Percentiles rank a stretch among this genome's conserved stretches.
These are phyloP conservation scores for Pomacea maculata DNA, from an alignment of 1,140 invertebrate genomes.

Conservation along the genomic window DNA sequence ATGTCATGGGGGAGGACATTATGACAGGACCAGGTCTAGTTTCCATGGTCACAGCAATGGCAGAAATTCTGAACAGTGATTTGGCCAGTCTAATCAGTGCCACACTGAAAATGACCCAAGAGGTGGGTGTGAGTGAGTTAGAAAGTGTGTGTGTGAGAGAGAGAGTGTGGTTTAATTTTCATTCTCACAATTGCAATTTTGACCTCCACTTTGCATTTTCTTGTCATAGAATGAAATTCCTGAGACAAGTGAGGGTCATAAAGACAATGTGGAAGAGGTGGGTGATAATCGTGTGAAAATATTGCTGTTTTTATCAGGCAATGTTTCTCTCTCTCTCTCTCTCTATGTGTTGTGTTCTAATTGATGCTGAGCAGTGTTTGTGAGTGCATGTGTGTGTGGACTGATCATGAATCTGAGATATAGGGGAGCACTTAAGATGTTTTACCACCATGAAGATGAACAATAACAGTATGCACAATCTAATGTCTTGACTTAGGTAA, in stretches of 20 bases:
- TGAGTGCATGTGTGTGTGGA: too few relatives aligned
- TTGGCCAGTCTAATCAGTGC: not conserved
- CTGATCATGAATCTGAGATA: too few relatives aligned
- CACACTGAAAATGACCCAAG: not conserved
- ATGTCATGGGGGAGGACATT: constrained; percentile 19
- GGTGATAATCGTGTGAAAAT: not conserved
- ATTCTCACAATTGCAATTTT: not conserved
- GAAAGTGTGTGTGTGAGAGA: not conserved
- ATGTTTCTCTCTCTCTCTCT: too few relatives aligned
- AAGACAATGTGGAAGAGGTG: constrained; percentile 4
- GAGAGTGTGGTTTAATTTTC: not conserved
- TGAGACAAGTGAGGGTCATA: not conserved
- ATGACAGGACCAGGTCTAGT: not conserved
- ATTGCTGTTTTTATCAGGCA: too few relatives aligned
- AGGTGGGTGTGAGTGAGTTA: not conserved
- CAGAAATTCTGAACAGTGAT: constrained; percentile 9
- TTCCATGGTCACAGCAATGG: not conserved
- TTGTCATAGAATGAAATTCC: constrained; percentile 6
- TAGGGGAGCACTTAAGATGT: too few relatives aligned
- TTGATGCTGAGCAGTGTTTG: too few relatives aligned
- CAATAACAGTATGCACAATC: too few relatives aligned
- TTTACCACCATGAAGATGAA: too few relatives aligned
- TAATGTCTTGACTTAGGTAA: too few relatives aligned
- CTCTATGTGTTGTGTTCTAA: too few relatives aligned
- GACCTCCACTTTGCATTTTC: not conserved